Percentiles rank a stretch among this genome's conserved stretches.
These are phyloP conservation scores for Fragum sueziense DNA, from an alignment of 2,888 invertebrate genomes.

Conservation along the genomic window DNA sequence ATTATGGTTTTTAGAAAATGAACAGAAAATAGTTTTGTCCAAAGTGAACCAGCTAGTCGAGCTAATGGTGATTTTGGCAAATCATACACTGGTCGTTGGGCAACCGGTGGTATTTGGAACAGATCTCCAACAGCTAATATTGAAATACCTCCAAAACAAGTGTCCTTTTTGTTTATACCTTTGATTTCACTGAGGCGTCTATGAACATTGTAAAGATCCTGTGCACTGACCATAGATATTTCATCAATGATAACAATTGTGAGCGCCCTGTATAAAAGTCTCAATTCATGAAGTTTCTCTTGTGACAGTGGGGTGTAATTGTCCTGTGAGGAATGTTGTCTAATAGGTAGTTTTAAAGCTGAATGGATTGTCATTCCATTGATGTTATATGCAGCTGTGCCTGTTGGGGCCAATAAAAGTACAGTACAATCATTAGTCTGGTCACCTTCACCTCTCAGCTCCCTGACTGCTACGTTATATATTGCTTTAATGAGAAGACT, in stretches of 20 bases:
- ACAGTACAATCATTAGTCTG: slow-evolving; percentile 1
- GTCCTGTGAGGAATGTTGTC: slow-evolving; percentile 9
- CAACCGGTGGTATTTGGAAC: slow-evolving; percentile 21
- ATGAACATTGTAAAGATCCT: neutral
- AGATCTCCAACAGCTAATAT: slow-evolving; percentile 23
- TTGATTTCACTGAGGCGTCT: slow-evolving; percentile 13
- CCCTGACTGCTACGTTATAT: slow-evolving; percentile 3
- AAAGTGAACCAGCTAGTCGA: neutral
- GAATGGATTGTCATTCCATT: slow-evolving; percentile 20
- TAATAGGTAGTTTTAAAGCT: slow-evolving; percentile 19
- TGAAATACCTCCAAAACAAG: slow-evolving; percentile 18
- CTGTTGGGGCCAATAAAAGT: slow-evolving; percentile 22
- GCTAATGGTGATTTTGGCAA: neutral
- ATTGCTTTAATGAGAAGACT: neutral
- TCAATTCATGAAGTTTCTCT: slow-evolving; percentile 16
- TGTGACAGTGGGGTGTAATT: too few relatives aligned
- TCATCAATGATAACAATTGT: slow-evolving; percentile 22
- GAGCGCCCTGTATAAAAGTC: neutral
- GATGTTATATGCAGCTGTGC: slow-evolving; percentile 23
- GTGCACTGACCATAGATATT: slow-evolving; percentile 17
- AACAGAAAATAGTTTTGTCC: neutral
- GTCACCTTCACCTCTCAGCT: slow-evolving; percentile 6
- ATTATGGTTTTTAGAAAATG: slow-evolving; percentile 6
- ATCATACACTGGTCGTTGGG: slow-evolving; percentile 2
- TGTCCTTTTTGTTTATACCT: neutral